Conservation (phyloP, 2,888 invertebrate genomes). For the Spilosoma lubricipeda region DNA sequence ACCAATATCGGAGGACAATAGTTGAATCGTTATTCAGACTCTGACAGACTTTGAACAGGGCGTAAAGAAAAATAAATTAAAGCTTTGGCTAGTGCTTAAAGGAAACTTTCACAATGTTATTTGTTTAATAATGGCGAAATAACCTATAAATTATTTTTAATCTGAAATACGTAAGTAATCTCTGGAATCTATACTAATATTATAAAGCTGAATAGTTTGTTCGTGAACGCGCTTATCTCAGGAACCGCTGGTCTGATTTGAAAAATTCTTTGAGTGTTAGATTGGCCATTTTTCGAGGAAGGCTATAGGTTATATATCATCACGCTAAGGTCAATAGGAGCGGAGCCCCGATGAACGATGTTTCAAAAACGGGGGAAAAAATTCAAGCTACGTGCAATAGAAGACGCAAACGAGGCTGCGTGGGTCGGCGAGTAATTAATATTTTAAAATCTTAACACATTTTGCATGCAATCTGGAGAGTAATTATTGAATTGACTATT, state of each 20-base stretch:
- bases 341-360: too few species aligned
- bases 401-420: too few species aligned
- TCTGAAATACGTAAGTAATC: not conserved
- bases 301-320: too few species aligned
- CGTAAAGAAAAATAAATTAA: conserved; percentile 38
- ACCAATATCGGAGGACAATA: conserved; percentile 81
- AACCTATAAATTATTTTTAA: not conserved
- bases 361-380: too few species aligned
- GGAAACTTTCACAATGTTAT: not conserved
- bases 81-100: not conserved
- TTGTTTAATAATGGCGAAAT: not conserved
- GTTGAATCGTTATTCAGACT: conserved; percentile 55
- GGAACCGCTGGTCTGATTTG: too few species aligned
- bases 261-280: too few species aligned
- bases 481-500: not conserved
- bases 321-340: too few species aligned
- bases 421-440: not conserved
- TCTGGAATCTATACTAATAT: too few species aligned
- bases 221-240: too few species aligned
- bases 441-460: not conserved
- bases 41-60: conserved; percentile 31
- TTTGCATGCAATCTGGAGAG: not conserved
- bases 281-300: too few species aligned
- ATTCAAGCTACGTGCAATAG: too few species aligned
- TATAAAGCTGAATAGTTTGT: too few species aligned